Evolutionary conservation across 2,113 vertebrate species (phyloP).

Genomic region (Rallus limicola): DNA sequence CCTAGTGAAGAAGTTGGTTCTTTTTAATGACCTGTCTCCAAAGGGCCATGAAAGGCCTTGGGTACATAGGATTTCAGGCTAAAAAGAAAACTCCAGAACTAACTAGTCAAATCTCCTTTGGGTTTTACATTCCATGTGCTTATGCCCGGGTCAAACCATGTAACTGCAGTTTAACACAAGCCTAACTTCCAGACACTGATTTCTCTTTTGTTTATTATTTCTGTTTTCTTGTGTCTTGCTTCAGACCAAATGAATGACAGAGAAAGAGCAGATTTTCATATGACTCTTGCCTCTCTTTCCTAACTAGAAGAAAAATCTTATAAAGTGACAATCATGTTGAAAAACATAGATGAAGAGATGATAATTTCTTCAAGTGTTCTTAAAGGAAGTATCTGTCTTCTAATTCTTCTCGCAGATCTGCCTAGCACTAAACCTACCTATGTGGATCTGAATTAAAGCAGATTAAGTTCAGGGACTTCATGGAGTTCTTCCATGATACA

Average conservation of each 20-base stretch:
- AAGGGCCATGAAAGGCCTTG: not conserved
- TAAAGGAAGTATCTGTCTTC: not conserved
- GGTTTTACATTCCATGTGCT: not conserved
- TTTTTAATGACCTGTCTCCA: not conserved
- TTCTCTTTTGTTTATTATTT: not conserved
- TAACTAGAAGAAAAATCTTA: not conserved
- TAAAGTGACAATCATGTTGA: not conserved
- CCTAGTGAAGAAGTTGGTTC: not conserved
- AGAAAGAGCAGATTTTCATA: not conserved
- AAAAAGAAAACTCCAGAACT: not conserved
- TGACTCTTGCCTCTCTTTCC: not conserved
- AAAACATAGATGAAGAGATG: not conserved
- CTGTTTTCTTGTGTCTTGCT: not conserved
- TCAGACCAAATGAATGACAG: not conserved
- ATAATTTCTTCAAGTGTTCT: not conserved
- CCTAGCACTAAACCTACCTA: not conserved
- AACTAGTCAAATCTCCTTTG: not conserved
- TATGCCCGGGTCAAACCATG: not conserved
- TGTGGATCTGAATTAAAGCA: not conserved
- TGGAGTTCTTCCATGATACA: not conserved
- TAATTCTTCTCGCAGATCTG: not conserved
- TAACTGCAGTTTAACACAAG: not conserved
- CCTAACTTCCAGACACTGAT: not conserved
- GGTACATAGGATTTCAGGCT: not conserved
- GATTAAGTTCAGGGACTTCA: not conserved